Conservation (phyloP, 2,797 vertebrate species). For the Menidia menidia region DNA sequence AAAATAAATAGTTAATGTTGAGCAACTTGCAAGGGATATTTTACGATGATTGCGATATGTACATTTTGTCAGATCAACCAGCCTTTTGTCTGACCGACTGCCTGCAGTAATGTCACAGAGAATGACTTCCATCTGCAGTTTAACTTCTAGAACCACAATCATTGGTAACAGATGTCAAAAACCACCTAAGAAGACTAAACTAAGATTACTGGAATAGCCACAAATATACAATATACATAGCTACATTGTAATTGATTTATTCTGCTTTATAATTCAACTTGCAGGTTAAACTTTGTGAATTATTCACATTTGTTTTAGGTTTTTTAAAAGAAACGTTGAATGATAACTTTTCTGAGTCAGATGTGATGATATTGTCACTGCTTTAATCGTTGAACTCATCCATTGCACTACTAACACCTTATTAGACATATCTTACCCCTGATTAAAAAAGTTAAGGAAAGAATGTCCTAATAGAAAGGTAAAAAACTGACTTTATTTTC, state of each 20-base stretch:
- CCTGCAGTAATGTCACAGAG: not conserved
- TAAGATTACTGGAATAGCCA: not conserved
- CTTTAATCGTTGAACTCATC: not conserved
- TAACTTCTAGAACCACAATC: not conserved
- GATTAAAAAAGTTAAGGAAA: not conserved
- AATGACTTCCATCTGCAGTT: no score
- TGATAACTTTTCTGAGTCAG: not conserved
- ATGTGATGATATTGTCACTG: not conserved
- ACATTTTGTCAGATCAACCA: not conserved
- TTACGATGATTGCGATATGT: not conserved
- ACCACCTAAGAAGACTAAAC: not conserved
- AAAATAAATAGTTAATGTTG: no score
- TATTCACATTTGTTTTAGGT: not conserved
- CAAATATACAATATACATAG: no score
- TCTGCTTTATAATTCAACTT: not conserved
- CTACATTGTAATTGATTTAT: not conserved
- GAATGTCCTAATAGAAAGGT: not conserved
- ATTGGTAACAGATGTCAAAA: no score
- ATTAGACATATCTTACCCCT: not conserved
- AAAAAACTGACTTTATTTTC: not conserved
- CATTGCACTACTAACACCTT: constrained; percentile 8
- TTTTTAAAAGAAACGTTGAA: not conserved
- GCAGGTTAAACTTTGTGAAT: not conserved
- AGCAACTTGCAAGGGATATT: no score
- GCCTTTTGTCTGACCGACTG: not conserved